phyloP scores from a whole-genome alignment of 2,888 invertebrate species.

The Trachelus iudaicus region DNA sequence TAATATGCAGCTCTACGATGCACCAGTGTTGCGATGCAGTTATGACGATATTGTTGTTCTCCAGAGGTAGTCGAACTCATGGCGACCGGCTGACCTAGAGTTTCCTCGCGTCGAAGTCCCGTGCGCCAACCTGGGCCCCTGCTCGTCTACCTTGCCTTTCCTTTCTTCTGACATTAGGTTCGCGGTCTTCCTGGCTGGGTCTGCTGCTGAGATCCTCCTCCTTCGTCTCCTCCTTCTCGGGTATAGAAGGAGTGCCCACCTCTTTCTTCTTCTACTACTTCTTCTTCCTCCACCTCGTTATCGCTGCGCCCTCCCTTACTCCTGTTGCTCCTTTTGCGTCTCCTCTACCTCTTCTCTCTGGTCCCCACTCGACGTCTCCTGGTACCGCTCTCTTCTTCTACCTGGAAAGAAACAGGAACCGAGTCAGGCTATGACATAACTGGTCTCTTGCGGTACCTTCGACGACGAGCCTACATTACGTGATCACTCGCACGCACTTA shows the following conservation, averaged over 20 bases:
- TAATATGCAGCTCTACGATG: not conserved
- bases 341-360: slow-evolving; percentile 11
- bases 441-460: slow-evolving; percentile 61
- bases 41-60: slow-evolving; percentile 11
- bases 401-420: slow-evolving; percentile 34
- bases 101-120: slow-evolving; percentile 34
- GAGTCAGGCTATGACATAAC: slow-evolving; percentile 56
- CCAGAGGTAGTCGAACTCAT: slow-evolving; percentile 38
- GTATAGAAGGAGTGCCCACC: not conserved
- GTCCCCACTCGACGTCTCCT: slow-evolving; percentile 7
- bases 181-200: not conserved
- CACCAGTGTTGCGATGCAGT: not conserved
- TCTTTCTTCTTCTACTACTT: slow-evolving; percentile 6
- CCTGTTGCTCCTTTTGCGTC: not conserved
- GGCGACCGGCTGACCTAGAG: slow-evolving; percentile 50
- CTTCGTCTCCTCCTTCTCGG: not conserved
- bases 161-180: slow-evolving; percentile 8
- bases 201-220: not conserved
- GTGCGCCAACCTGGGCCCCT: slow-evolving; percentile 22
- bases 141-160: slow-evolving; percentile 12
- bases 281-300: not conserved
- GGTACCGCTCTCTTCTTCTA: slow-evolving; percentile 5
- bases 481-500: slow-evolving; percentile 43
- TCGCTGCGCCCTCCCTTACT: slow-evolving; percentile 11
- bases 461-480: slow-evolving; percentile 64